These are phyloP conservation scores for Elysia chlorotica DNA, from an alignment of 1,140 invertebrate species.

Conservation along the genomic window DNA sequence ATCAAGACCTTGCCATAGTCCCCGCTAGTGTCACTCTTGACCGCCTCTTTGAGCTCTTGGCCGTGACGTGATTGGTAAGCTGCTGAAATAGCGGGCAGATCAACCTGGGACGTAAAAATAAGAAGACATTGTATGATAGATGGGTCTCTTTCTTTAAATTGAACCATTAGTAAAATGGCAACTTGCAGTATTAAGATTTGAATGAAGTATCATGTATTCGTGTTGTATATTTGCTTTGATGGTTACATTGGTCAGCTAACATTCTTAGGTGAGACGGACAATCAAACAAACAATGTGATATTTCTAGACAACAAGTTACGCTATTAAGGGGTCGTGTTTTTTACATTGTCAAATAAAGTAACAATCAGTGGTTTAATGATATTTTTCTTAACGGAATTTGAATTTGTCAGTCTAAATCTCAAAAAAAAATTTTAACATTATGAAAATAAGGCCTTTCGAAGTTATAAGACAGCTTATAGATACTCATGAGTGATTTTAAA, in stretches of 20 bases:
- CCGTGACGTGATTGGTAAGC: conserved; percentile 46
- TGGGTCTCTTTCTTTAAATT: too few species aligned
- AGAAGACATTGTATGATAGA: too few species aligned
- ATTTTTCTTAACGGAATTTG: neutral
- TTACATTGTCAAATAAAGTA: too few species aligned
- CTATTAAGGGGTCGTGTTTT: too few species aligned
- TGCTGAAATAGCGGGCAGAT: conserved; percentile 52
- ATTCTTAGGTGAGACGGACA: neutral
- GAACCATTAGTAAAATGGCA: too few species aligned
- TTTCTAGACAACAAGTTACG: too few species aligned
- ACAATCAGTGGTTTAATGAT: too few species aligned
- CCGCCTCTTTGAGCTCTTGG: conserved; percentile 40
- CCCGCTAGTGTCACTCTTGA: conserved; percentile 49
- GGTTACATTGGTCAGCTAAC: neutral
- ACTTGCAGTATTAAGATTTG: too few species aligned
- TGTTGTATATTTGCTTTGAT: too few species aligned
- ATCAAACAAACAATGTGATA: too few species aligned
- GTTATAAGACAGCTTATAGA: neutral
- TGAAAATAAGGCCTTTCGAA: neutral
- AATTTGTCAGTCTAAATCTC: neutral
- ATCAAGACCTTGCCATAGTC: conserved; percentile 51
- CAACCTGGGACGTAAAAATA: conserved; percentile 46
- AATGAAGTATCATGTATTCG: too few species aligned
- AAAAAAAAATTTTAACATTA: neutral
- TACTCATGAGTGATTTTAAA: neutral